Evolutionary conservation across 1,140 invertebrate genomes (phyloP), one percentile per base, ranked within the genome.

Genomic region (Apolygus lucorum): DNA sequence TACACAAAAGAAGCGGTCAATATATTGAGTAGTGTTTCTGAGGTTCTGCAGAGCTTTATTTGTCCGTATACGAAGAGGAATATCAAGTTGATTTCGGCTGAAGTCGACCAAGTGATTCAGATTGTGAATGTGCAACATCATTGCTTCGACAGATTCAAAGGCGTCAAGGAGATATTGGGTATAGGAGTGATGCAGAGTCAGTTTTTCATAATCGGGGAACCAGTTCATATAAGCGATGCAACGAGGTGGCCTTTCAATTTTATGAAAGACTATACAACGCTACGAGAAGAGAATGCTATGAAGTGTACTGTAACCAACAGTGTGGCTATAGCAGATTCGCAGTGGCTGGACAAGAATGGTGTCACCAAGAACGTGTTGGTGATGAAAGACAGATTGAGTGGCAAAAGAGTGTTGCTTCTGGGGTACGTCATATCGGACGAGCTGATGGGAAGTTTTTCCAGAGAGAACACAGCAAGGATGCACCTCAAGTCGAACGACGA

Each of bases 221-320:
- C 59, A 0, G 28, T 68, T 8, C 68, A 54, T 17, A 64, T 73
- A 25, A 52, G 26, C 14, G 54, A 62, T 34, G 66, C 73, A 14
- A 34, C 71, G 25, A 52, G 71, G 21, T 75, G 74, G 74, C 72
- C 74, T 2, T 73, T 74, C 22, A 29, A 52, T 21, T 27, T 72
- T 13, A 68, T 72, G 22, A 66, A 74, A 70, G 26, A 67, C 52
- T 67, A 52, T 2, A 71, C 72, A 52, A 28, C 49, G 14, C 25
- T 68, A 42, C 17, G 21, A 11, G 52, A 52, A 52, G 29, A 14
- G 22, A 52, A 24, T 27, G 24, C 24, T 14, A 25, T 67, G 13
- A 63, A 11, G 22, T 54, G 34, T 21, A 27, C 17, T 1, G 28
- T 73, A 27, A 74, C 73, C 22, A 68, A 75, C 70, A 74, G 74